A percentile compares a stretch with the other conserved stretches of the same genome.
Conservation (phyloP, 2,113 vertebrate genomes). For the Hirundichthys speculiger region DNA sequence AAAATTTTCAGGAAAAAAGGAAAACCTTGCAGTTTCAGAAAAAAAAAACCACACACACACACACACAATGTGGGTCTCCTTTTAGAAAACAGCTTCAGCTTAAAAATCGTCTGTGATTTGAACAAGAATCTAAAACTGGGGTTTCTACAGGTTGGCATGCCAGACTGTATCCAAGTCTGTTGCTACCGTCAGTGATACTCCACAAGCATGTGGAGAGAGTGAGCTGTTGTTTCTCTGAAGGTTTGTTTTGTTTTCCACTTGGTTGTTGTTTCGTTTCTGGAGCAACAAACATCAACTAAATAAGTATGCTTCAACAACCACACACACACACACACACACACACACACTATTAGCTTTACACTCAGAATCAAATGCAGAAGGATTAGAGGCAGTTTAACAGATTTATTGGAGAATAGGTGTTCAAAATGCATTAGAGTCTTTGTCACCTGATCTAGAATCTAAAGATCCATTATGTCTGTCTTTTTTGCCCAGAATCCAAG, state of each 20-base stretch:
- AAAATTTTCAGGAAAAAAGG: not conserved
- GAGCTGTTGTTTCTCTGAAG: constrained; percentile 5
- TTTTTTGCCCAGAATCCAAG: too few species aligned
- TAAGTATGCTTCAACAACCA: constrained; percentile 12
- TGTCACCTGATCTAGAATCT: too few species aligned
- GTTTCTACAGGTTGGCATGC: not conserved
- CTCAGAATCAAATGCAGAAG: too few species aligned
- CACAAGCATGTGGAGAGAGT: constrained; percentile 28
- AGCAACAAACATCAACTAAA: constrained; percentile 31
- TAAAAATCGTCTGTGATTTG: not conserved
- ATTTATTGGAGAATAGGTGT: too few species aligned
- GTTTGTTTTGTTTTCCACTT: not conserved
- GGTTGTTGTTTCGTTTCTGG: constrained; percentile 26
- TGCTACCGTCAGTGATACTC: constrained; percentile 33
- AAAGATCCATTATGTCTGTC: too few species aligned
- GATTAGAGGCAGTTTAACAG: too few species aligned
- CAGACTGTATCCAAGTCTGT: constrained; percentile 19
- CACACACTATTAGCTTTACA: too few species aligned
- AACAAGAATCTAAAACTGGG: not conserved
- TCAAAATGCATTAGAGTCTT: too few species aligned
- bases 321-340: too few species aligned
- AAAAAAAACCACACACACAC: too few species aligned
- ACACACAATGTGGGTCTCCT: too few species aligned
- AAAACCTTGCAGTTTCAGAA: too few species aligned
- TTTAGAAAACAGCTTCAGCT: not conserved